Conservation (phyloP, 30 jellyfish, hydroid and myxozoan species). For the Aurelia aurita region DNA sequence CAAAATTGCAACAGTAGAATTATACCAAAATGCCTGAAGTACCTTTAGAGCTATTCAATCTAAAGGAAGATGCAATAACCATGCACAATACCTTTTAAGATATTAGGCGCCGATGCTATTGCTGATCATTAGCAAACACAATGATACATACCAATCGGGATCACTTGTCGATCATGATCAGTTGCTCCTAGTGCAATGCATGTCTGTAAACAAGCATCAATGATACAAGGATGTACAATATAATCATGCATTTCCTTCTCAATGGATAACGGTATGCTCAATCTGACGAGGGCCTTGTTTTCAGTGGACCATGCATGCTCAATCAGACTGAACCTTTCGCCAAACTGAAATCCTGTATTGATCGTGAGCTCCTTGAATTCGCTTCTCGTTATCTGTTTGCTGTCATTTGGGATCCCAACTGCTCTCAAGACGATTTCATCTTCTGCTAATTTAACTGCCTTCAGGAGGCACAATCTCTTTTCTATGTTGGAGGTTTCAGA, state of each 20-base stretch:
- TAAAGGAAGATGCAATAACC: too few relatives aligned
- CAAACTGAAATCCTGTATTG: constrained; percentile 65
- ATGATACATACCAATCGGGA: constrained; percentile 59
- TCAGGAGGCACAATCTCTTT: background rate
- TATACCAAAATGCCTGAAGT: too few relatives aligned
- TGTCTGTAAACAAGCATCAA: constrained; percentile 74
- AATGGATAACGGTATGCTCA: constrained; percentile 12
- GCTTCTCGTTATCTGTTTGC: constrained; percentile 5
- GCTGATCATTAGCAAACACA: too few relatives aligned
- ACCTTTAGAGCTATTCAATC: too few relatives aligned
- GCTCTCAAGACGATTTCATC: constrained; percentile 12
- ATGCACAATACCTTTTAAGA: too few relatives aligned
- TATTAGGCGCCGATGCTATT: too few relatives aligned
- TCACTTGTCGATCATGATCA: constrained; percentile 54
- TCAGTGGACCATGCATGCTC: constrained; percentile 68
- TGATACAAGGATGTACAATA: constrained; percentile 64
- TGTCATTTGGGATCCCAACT: constrained; percentile 5
- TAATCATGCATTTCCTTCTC: constrained; percentile 17
- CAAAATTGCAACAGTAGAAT: too few relatives aligned
- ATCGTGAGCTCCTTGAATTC: constrained; percentile 66
- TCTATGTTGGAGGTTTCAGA: too few relatives aligned
- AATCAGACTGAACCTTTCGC: constrained; percentile 64
- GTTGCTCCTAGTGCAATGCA: constrained; percentile 80
- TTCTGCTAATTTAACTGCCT: background rate
- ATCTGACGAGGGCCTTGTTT: constrained; percentile 57